Evolutionary conservation across 2,797 vertebrate species (phyloP).

Genomic region (Parauchenoglanis ngamensis): DNA sequence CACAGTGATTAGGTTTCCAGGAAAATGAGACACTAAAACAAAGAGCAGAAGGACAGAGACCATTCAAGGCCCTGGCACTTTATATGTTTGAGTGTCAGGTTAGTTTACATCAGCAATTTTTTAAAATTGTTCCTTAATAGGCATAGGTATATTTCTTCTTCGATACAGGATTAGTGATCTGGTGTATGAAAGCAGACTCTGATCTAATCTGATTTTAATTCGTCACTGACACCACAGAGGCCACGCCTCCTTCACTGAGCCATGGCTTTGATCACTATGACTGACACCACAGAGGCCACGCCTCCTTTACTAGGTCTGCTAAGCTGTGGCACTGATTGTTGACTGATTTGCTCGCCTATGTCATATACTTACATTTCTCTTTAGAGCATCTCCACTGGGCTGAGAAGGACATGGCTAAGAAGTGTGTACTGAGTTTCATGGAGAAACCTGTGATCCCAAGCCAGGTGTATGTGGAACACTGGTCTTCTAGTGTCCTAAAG

Average conservation of each 20-base stretch:
- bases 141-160: not conserved
- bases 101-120: not conserved
- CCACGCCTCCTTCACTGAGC: not conserved
- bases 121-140: not conserved
- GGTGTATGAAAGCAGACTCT: not conserved
- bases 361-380: conserved; percentile 33
- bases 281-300: not conserved
- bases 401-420: conserved; percentile 84
- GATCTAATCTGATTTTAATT: not conserved
- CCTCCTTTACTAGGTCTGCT: not conserved
- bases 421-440: conserved; percentile 77
- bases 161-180: not conserved
- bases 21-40: not conserved
- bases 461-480: conserved; percentile 72
- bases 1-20: not conserved
- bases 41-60: not conserved
- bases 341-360: not conserved
- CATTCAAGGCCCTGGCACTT: no score
- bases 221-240: not conserved
- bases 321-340: not conserved
- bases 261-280: not conserved
- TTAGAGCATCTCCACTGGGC: conserved; percentile 91
- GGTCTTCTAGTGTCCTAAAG: conserved; percentile 78
- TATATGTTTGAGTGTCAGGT: not conserved
- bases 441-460: conserved; percentile 69